phyloP scores from a whole-genome alignment of 2,888 invertebrate genomes.

The Rhaphigaster nebulosa region DNA sequence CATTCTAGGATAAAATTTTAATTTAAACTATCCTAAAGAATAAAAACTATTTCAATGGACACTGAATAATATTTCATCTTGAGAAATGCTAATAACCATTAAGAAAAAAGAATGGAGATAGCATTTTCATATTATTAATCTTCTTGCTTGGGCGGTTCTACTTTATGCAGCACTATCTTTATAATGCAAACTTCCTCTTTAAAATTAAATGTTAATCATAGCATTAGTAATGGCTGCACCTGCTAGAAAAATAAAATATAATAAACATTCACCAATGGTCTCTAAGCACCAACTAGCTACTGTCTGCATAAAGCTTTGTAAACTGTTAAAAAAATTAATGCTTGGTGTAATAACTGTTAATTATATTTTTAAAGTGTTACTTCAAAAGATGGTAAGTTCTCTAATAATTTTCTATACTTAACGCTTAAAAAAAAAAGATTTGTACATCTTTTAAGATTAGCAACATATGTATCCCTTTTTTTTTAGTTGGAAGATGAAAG shows the following conservation, averaged over 20 bases:
- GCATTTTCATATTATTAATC: no score
- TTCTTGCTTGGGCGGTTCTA: not conserved
- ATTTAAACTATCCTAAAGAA: not conserved
- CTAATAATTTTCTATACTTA: not conserved
- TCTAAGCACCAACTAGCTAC: not conserved
- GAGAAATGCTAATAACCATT: not conserved
- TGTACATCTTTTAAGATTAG: not conserved
- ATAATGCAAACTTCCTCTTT: not conserved
- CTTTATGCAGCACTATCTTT: not conserved
- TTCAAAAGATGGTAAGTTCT: not conserved
- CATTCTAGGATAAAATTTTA: not conserved
- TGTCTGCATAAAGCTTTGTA: not conserved
- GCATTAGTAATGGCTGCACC: not conserved
- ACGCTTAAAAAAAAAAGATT: not conserved
- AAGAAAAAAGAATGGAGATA: not conserved
- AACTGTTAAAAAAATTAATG: not conserved
- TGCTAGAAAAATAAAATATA: not conserved
- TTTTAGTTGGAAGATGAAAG: conserved; percentile 58
- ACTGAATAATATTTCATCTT: not conserved
- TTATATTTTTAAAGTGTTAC: not conserved
- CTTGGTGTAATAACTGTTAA: not conserved
- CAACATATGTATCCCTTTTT: not conserved
- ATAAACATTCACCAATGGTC: not conserved
- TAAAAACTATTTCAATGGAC: not conserved
- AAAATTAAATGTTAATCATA: not conserved